A percentile compares a stretch with the other conserved stretches of the same genome.
Evolutionary conservation across 64 coral and sea anemone species (phyloP).

Genomic region (Pocillopora verrucosa): DNA sequence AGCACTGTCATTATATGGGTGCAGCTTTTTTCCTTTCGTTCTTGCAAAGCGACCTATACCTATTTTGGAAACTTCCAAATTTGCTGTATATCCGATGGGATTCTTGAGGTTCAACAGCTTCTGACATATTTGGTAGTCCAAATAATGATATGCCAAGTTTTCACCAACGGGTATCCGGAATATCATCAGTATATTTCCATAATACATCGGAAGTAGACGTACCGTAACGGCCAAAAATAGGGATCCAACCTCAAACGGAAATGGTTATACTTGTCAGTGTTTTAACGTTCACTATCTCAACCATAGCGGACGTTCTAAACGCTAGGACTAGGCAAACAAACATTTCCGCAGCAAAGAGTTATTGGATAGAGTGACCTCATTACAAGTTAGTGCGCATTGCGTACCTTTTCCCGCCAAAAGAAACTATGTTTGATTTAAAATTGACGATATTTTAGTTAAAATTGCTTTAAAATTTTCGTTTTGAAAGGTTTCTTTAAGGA

Average conservation of each 20-base stretch:
- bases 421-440: background rate
- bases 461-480: background rate
- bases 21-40: background rate
- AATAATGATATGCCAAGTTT: background rate
- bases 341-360: conserved; percentile 4
- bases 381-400: conserved; percentile 63
- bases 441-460: too few relatives aligned
- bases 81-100: background rate
- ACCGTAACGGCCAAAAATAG: background rate
- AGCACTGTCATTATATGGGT: too few relatives aligned
- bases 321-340: background rate
- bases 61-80: background rate
- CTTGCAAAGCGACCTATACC: background rate
- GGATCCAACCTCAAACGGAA: too few relatives aligned
- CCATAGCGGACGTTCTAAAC: background rate
- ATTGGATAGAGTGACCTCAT: background rate
- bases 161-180: background rate
- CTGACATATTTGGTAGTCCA: background rate
- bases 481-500: background rate
- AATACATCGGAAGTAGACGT: background rate
- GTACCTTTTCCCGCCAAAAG: conserved; percentile 73
- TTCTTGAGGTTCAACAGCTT: background rate
- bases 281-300: background rate
- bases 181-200: background rate
- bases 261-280: too few relatives aligned